These are phyloP conservation scores for Indicator indicator DNA, from an alignment of 2,113 vertebrate genomes.

Conservation along the genomic window DNA sequence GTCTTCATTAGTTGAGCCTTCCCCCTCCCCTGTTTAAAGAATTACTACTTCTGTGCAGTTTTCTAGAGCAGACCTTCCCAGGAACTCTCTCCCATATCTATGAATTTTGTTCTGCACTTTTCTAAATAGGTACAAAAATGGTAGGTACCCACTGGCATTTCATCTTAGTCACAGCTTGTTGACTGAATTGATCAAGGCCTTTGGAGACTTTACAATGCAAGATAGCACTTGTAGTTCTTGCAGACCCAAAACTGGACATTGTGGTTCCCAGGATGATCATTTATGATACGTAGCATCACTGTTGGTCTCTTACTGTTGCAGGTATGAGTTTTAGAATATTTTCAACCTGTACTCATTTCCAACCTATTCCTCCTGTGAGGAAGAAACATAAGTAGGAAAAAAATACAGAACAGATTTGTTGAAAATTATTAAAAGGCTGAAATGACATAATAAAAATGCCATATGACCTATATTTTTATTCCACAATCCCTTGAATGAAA, in stretches of 20 bases:
- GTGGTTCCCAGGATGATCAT: neutral
- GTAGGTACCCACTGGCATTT: neutral
- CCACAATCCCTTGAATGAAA: neutral
- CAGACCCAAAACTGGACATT: neutral
- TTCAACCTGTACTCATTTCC: neutral
- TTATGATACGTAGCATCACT: neutral
- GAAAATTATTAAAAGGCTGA: neutral
- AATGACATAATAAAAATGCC: neutral
- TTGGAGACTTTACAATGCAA: neutral
- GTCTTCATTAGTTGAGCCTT: neutral
- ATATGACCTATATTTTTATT: neutral
- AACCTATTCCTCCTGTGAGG: neutral
- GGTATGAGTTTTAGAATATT: neutral
- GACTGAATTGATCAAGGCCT: neutral
- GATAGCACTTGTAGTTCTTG: neutral
- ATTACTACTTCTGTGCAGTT: neutral
- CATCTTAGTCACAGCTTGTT: slow-evolving; percentile 33
- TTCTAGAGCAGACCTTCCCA: neutral
- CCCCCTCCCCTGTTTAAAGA: neutral
- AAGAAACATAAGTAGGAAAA: neutral
- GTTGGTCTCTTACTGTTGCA: neutral
- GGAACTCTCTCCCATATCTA: neutral
- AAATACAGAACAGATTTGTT: neutral
- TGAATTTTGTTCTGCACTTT: neutral
- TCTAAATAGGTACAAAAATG: neutral